These are phyloP conservation scores for Clepsis dumicolana DNA, from an alignment of 2,888 invertebrate species.

Conservation along the genomic window DNA sequence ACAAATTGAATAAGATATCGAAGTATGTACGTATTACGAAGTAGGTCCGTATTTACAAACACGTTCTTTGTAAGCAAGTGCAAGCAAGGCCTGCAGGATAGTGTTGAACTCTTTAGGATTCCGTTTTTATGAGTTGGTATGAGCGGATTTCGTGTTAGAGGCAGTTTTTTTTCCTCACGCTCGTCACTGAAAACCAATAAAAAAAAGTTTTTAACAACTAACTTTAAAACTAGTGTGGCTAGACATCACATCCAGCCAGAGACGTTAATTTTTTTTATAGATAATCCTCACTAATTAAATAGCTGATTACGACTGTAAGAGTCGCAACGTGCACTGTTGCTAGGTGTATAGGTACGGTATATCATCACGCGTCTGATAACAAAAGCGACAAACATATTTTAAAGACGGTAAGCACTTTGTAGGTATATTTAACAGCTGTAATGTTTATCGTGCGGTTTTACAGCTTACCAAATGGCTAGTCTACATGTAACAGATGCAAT, in stretches of 20 bases:
- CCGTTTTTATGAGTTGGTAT: neutral
- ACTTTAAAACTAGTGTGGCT: no score
- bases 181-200: no score
- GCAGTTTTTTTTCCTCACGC: no score
- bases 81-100: neutral
- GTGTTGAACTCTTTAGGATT: neutral
- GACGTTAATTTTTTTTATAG: no score
- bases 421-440: slow-evolving; percentile 43
- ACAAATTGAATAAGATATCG: slow-evolving; percentile 30
- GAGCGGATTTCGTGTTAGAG: no score
- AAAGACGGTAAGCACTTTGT: neutral
- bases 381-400: neutral
- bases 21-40: no score
- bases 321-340: no score
- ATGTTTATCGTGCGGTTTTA: slow-evolving; percentile 50
- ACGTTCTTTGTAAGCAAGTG: slow-evolving; percentile 10
- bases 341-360: no score
- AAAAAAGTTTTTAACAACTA: no score
- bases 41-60: slow-evolving; percentile 20
- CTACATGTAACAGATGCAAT: slow-evolving; percentile 57
- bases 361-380: neutral
- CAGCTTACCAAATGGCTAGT: slow-evolving; percentile 43
- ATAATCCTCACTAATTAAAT: no score
- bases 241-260: no score
- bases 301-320: no score